Evolutionary conservation across 2,797 vertebrate genomes (phyloP), one percentile per base, ranked within the genome.

Genomic region (Cetoscarus ocellatus): DNA sequence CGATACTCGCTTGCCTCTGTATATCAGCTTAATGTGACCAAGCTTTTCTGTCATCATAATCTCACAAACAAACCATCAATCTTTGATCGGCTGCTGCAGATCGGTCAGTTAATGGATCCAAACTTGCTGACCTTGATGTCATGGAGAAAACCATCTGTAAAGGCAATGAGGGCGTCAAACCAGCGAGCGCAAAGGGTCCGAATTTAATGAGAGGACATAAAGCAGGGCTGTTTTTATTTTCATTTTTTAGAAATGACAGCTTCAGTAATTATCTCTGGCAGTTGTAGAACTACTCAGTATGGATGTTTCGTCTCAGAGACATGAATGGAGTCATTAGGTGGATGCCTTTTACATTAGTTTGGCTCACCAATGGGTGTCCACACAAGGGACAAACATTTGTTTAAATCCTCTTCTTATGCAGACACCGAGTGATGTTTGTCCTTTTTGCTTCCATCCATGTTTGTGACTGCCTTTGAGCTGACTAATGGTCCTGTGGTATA

Each of bases 141-240:
- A 77, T 51, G 55, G 75, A 67, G 34, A n/a, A 70, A 82, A 55
- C 75, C 58, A 70, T 87, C 73, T 63, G 70, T 75, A 67, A 86
- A 81, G 56, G 64, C 39, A 11, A 38, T 27, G 58, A 60, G 18
- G 54, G 35, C 36, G 51, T 82, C 58, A 51, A 12, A 45, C 61
- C 38, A 61, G 68, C 68, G 62, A 13, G 66, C 58, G 73, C 43
- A 53, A 49, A 73, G 58, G 44, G 67, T 50, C 59, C 5, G 3
- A 15, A 65, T 60, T 66, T 45, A 40, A 38, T 68, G 45, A 61
- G 62, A 59, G 59, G 65, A 80, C 68, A 49, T 49, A 42, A 3
- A 19, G 67, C 59, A 45, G 45, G 55, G 44, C 35, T 50, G 27
- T 13, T 18, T 49, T 18, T 49, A 18, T 66, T 76, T 77, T 50